Conservation (phyloP, 2,113 vertebrate species). For the Forbesichthys agassizii region DNA sequence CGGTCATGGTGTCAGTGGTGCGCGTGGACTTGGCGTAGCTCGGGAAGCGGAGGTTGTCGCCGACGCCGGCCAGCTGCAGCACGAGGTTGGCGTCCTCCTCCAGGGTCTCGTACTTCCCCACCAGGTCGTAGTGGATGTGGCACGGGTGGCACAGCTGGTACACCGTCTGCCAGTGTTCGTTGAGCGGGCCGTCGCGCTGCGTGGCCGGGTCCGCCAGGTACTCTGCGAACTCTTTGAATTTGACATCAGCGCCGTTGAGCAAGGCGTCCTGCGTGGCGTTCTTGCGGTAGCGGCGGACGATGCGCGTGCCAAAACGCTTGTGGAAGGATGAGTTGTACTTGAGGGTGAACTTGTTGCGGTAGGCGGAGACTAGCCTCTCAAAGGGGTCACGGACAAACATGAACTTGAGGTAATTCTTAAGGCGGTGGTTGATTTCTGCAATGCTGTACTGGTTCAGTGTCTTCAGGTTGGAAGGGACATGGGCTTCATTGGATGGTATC, state of each 20-base stretch:
- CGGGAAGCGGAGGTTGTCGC: conserved; percentile 88
- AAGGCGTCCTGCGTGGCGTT: conserved; percentile 93
- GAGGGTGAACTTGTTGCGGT: conserved; percentile 98
- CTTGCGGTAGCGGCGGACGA: conserved; percentile 90
- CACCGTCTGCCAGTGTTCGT: conserved; percentile 97
- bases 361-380: conserved; percentile 94
- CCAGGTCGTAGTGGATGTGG: conserved; percentile 95
- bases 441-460: conserved; percentile 97
- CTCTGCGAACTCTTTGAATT: conserved; percentile 91
- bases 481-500: conserved; percentile 94
- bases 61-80: conserved; percentile 85
- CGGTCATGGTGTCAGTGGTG: conserved; percentile 97
- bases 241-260: conserved; percentile 85
- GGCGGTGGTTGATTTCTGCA: conserved; percentile 94
- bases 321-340: conserved; percentile 99
- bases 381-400: conserved; percentile 97
- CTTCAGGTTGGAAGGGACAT: conserved; percentile 92
- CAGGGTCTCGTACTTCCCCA: conserved; percentile 96
- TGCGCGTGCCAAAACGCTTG: conserved; percentile 95
- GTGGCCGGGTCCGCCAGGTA: conserved; percentile 94
- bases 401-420: conserved; percentile 98
- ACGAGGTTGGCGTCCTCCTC: conserved; percentile 93
- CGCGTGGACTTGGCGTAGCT: conserved; percentile 95
- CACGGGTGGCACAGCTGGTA: conserved; percentile 95
- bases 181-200: conserved; percentile 91